Evolutionary conservation across 2,113 vertebrate genomes (phyloP).

Genomic region (Montifringilla adamsi): DNA sequence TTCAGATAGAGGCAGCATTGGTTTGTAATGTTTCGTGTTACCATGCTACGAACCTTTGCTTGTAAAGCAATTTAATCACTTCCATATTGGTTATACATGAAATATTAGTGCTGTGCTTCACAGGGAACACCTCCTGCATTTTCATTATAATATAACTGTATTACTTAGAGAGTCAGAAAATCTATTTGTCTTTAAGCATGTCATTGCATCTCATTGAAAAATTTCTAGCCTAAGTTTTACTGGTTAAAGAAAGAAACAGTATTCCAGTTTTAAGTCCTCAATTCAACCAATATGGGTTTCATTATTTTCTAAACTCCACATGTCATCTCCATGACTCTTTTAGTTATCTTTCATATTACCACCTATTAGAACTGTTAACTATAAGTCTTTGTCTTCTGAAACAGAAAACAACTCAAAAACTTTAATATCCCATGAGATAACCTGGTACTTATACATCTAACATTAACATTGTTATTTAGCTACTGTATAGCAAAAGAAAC

Average conservation of each 20-base stretch:
- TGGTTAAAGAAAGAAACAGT: background rate
- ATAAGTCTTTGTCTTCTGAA: background rate
- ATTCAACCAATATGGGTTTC: background rate
- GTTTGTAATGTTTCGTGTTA: background rate
- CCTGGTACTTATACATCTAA: background rate
- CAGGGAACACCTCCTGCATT: background rate
- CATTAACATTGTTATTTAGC: background rate
- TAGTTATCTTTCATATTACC: background rate
- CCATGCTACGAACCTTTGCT: background rate
- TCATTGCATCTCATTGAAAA: background rate
- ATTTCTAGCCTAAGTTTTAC: background rate
- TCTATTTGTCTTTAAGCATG: background rate
- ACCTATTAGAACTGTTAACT: background rate
- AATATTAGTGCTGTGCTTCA: constrained; percentile 25
- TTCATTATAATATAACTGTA: background rate
- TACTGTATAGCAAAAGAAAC: background rate
- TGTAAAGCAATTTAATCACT: constrained; percentile 37
- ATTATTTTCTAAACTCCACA: background rate
- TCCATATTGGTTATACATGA: background rate
- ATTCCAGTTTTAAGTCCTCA: background rate
- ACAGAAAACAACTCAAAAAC: background rate
- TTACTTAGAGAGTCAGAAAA: constrained; percentile 20
- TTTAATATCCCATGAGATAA: background rate
- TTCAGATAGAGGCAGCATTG: background rate
- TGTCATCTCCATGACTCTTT: background rate